Conservation (phyloP, 2,113 vertebrate species). For the Odocoileus hemionus region DNA sequence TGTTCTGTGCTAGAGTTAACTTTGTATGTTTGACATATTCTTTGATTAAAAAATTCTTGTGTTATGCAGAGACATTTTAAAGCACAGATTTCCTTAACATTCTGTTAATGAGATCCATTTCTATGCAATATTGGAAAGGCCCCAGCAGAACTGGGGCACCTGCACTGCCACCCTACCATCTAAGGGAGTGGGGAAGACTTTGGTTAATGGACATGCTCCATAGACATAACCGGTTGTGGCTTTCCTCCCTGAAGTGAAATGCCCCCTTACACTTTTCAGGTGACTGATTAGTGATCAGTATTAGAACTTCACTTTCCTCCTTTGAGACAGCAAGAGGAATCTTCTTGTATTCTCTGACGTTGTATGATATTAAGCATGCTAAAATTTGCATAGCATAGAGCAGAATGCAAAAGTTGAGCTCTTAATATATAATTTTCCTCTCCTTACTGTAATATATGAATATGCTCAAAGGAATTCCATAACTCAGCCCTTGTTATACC, state of each 20-base stretch:
- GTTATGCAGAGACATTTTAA: neutral
- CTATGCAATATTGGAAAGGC: neutral
- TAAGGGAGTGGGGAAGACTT: neutral
- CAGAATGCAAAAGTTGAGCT: neutral
- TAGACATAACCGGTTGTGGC: neutral
- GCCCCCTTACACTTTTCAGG: neutral
- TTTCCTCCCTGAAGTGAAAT: neutral
- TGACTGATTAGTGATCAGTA: neutral
- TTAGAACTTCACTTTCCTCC: neutral
- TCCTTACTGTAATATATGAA: neutral
- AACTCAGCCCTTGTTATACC: neutral
- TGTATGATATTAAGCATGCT: neutral
- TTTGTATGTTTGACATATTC: neutral
- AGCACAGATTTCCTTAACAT: neutral
- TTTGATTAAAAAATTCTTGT: neutral
- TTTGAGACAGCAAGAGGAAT: neutral
- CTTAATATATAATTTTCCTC: neutral
- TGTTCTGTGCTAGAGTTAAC: neutral
- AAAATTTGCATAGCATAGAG: neutral
- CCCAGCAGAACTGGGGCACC: neutral
- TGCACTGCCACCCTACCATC: neutral
- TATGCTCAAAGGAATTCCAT: neutral
- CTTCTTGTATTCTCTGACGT: neutral
- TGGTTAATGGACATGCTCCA: neutral
- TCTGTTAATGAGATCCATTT: neutral